phyloP scores from a whole-genome alignment of 2,797 vertebrate species.

The Rhyacichthys aspro region DNA sequence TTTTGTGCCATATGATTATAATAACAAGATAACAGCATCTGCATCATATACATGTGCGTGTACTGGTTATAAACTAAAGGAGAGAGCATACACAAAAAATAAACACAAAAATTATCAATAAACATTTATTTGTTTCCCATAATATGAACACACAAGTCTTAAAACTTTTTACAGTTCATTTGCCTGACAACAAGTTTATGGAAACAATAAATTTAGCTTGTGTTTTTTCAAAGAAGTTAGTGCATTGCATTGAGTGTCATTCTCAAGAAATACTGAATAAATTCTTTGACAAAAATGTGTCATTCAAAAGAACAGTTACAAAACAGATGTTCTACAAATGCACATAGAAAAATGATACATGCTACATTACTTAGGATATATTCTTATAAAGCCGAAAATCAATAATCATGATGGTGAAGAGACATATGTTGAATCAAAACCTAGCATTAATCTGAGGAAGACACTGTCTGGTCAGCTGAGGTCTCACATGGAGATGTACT shows the following conservation, averaged over 20 bases:
- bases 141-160: conserved; percentile 85
- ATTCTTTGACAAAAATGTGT: conserved; percentile 34
- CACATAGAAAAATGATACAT: conserved; percentile 36
- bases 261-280: conserved; percentile 23
- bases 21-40: too few relatives aligned
- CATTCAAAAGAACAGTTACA: conserved; percentile 53
- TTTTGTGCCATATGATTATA: too few relatives aligned
- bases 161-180: conserved; percentile 78
- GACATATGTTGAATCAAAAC: conserved; percentile 1
- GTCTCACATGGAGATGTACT: conserved; percentile 26
- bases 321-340: conserved; percentile 55
- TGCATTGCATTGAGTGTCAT: conserved; percentile 27
- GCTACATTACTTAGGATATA: conserved; percentile 25
- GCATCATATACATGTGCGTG: too few relatives aligned
- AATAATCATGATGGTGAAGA: conserved; percentile 34
- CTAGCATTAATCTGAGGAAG: conserved; percentile 17
- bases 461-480: conserved; percentile 33
- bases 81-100: neutral
- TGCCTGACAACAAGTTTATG: conserved; percentile 48
- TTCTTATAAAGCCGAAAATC: conserved; percentile 24
- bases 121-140: conserved; percentile 86
- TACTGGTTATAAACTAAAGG: too few relatives aligned
- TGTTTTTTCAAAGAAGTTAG: conserved; percentile 52
- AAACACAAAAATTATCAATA: conserved; percentile 74
- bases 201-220: conserved; percentile 61